Evolutionary conservation across 2,888 invertebrate species (phyloP).

Genomic region (Tillus elongatus): DNA sequence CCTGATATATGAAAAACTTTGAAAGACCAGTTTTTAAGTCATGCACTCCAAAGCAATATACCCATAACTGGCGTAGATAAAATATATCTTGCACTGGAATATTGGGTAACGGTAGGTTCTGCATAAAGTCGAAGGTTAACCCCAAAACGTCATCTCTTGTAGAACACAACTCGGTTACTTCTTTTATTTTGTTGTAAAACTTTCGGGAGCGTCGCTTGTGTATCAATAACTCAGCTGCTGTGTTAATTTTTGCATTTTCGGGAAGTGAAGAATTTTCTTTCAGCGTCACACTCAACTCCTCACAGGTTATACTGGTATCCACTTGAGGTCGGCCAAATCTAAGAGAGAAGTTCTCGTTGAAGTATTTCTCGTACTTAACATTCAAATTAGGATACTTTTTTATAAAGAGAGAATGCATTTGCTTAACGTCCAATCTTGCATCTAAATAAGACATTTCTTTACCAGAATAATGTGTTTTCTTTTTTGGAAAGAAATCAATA

Average conservation of each 20-base stretch:
- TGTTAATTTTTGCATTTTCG: conserved; percentile 20
- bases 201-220: not conserved
- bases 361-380: conserved; percentile 22
- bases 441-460: conserved; percentile 20
- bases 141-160: not conserved
- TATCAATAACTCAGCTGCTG: conserved; percentile 4
- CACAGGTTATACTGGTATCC: conserved; percentile 20
- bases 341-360: conserved; percentile 23
- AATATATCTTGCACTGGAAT: conserved; percentile 20
- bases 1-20: not conserved
- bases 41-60: conserved; percentile 15
- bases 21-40: conserved; percentile 6
- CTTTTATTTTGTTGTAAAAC: not conserved
- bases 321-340: conserved; percentile 23
- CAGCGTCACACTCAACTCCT: conserved; percentile 18
- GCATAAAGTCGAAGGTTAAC: conserved; percentile 14
- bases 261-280: conserved; percentile 12
- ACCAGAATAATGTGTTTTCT: conserved; percentile 19
- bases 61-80: conserved; percentile 18
- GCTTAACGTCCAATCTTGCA: conserved; percentile 22
- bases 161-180: not conserved
- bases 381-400: conserved; percentile 17
- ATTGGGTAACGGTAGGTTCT: conserved; percentile 17
- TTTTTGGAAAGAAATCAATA: conserved; percentile 14
- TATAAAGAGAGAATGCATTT: conserved; percentile 22